Conservation (phyloP, 1,140 invertebrate genomes). For the Drosophila erecta region DNA sequence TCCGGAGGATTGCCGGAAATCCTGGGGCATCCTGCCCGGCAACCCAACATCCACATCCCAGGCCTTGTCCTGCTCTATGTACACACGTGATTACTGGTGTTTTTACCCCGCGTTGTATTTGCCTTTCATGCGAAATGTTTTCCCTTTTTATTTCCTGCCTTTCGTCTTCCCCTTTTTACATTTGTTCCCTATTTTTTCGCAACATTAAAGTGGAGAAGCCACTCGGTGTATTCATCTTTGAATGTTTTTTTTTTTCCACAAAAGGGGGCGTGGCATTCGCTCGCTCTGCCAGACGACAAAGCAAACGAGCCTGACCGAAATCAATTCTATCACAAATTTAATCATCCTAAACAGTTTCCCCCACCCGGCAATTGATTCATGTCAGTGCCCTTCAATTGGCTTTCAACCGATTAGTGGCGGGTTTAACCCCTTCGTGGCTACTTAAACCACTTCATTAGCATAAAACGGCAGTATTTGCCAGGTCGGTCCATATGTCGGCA, state of each 20-base stretch:
- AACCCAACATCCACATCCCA: not conserved
- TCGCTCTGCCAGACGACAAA: conserved; percentile 28
- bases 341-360: conserved; percentile 73
- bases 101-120: conserved; percentile 58
- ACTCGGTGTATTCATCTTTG: conserved; percentile 43
- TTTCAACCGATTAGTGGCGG: conserved; percentile 68
- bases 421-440: conserved; percentile 56
- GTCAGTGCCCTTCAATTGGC: conserved; percentile 78
- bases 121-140: conserved; percentile 69
- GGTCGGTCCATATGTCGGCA: conserved; percentile 39
- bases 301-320: conserved; percentile 27
- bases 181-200: conserved; percentile 31
- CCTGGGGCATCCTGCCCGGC: not conserved
- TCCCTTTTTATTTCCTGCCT: conserved; percentile 24
- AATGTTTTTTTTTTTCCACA: not conserved
- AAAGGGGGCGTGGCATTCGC: not conserved
- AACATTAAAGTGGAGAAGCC: conserved; percentile 54
- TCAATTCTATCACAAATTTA: conserved; percentile 81
- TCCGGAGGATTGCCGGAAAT: not conserved
- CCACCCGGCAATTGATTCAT: conserved; percentile 68
- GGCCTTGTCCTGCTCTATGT: conserved; percentile 47
- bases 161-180: conserved; percentile 8
- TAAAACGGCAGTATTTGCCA: conserved; percentile 73
- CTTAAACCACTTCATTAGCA: conserved; percentile 63
- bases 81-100: conserved; percentile 80